phyloP scores from a whole-genome alignment of 2,888 invertebrate species.

The Sycophila texana region DNA sequence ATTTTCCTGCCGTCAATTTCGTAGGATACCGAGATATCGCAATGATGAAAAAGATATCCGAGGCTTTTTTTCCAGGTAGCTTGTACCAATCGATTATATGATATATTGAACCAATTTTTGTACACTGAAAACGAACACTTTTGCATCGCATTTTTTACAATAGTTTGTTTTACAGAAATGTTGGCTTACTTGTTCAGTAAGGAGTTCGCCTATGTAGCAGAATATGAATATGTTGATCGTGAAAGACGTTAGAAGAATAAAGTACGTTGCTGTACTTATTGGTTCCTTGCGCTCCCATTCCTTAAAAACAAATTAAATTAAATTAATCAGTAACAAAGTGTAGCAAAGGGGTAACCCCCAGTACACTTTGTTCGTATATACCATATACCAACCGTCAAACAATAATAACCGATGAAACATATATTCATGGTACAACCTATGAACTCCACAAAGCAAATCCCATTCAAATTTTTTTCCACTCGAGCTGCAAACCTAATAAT shows the following conservation, averaged over 20 bases:
- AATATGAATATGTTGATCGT: conserved; percentile 68
- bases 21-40: conserved; percentile 60
- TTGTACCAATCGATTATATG: conserved; percentile 68
- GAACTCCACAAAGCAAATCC: conserved; percentile 68
- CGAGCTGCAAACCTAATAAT: conserved; percentile 63
- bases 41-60: conserved; percentile 61
- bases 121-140: conserved; percentile 44
- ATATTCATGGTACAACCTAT: conserved; percentile 69
- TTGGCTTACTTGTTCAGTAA: conserved; percentile 63
- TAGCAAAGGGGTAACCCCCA: not conserved
- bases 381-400: conserved; percentile 69
- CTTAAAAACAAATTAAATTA: conserved; percentile 54
- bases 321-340: not conserved
- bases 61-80: conserved; percentile 60
- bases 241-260: conserved; percentile 64
- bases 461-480: conserved; percentile 64
- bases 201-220: conserved; percentile 68
- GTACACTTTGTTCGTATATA: too few relatives aligned
- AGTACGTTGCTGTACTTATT: conserved; percentile 64
- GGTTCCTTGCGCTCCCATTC: conserved; percentile 66
- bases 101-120: conserved; percentile 60
- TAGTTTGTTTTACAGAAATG: not conserved
- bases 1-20: conserved; percentile 67
- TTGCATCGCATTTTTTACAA: not conserved
- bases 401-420: conserved; percentile 68